phyloP scores from a whole-genome alignment of 2,797 vertebrate species.

The Pantherophis alleghaniensis region DNA sequence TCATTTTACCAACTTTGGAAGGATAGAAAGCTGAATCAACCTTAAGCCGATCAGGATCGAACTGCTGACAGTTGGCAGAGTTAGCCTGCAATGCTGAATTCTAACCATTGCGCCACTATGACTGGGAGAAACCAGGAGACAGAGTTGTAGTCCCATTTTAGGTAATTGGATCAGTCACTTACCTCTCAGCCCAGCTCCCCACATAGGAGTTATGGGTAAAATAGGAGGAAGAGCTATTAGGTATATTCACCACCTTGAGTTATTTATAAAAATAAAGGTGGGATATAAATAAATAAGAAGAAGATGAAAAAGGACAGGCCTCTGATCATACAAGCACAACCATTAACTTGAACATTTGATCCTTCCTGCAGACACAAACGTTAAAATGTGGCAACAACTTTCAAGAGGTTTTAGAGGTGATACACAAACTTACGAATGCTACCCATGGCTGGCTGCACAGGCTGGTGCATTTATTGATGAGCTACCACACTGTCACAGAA shows the following conservation, averaged over 20 bases:
- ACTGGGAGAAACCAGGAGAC: not conserved
- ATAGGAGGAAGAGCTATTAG: not conserved
- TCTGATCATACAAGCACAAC: not conserved
- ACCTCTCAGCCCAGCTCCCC: not conserved
- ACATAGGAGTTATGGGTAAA: not conserved
- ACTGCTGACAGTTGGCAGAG: not conserved
- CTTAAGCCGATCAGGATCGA: not conserved
- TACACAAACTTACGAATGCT: not conserved
- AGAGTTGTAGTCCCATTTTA: not conserved
- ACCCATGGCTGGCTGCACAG: not conserved
- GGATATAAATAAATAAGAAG: not conserved
- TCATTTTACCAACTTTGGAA: not conserved
- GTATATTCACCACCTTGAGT: not conserved
- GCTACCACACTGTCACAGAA: not conserved
- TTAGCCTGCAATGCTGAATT: not conserved
- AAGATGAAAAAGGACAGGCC: not conserved
- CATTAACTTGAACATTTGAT: not conserved
- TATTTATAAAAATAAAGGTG: not conserved
- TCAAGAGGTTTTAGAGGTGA: not conserved
- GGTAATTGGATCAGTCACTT: not conserved
- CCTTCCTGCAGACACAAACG: not conserved
- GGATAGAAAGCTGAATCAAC: not conserved
- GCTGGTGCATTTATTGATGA: not conserved
- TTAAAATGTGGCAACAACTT: not conserved
- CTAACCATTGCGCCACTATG: not conserved